Percentiles rank a stretch among this genome's conserved stretches.
Conservation (phyloP, 1,140 invertebrate genomes). For the Drosophila trapezifrons region DNA sequence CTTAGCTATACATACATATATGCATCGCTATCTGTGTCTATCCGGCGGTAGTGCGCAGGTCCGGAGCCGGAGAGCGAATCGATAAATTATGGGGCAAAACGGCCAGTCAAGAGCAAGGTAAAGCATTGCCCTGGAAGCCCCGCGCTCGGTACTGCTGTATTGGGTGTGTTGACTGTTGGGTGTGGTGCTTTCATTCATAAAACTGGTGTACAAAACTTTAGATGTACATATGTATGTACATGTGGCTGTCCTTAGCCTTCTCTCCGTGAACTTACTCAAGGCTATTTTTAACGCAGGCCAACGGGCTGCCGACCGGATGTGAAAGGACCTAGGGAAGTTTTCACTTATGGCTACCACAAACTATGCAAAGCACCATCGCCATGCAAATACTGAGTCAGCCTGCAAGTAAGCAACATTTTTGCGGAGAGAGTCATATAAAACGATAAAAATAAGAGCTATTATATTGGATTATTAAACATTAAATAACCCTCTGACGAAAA, state of each 20-base stretch:
- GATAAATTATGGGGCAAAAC: conserved; percentile 78
- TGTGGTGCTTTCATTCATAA: conserved; percentile 74
- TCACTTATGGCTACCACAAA: conserved; percentile 2
- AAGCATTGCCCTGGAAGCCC: conserved; percentile 52
- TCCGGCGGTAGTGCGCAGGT: conserved; percentile 61
- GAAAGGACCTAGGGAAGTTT: conserved; percentile 4
- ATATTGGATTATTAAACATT: neutral
- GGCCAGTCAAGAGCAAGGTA: conserved; percentile 83
- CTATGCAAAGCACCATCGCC: conserved; percentile 5
- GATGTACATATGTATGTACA: neutral
- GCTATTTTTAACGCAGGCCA: conserved; percentile 74
- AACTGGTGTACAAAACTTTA: conserved; percentile 29
- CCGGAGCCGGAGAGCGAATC: conserved; percentile 56
- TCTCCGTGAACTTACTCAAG: conserved; percentile 56
- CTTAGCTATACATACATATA: neutral
- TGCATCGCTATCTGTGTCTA: conserved; percentile 17
- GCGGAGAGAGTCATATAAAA: neutral
- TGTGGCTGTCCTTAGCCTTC: neutral
- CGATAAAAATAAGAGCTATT: too few relatives aligned
- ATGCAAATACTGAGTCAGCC: conserved; percentile 13
- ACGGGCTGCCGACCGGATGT: conserved; percentile 53
- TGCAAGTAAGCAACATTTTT: neutral
- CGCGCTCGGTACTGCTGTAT: neutral
- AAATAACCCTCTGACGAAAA: too few relatives aligned
- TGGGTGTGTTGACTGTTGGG: conserved; percentile 19